A percentile compares a stretch with the other conserved stretches of the same genome.
These are phyloP conservation scores for Tetheella fluctuosa DNA, from an alignment of 2,888 invertebrate species.

Conservation along the genomic window DNA sequence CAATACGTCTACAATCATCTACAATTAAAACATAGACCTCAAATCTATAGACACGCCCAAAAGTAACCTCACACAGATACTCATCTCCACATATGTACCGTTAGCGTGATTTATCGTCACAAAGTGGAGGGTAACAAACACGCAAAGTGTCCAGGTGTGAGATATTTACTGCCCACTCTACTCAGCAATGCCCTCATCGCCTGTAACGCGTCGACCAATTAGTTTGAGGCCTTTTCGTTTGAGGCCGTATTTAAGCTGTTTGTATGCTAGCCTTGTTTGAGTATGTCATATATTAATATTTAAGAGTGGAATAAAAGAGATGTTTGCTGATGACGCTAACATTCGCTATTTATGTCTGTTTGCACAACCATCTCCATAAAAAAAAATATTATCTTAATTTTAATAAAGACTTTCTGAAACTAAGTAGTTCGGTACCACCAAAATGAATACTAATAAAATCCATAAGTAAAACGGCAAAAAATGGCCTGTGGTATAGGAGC, in stretches of 20 bases:
- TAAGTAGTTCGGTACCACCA: too few species aligned
- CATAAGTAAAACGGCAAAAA: too few species aligned
- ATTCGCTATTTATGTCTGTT: too few species aligned
- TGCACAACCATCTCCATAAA: too few species aligned
- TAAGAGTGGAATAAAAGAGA: too few species aligned
- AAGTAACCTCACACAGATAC: constrained; percentile 8
- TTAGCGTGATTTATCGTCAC: constrained; percentile 6
- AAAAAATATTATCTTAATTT: too few species aligned
- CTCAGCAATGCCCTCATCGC: constrained; percentile 4
- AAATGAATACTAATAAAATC: too few species aligned
- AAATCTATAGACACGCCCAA: constrained; percentile 21
- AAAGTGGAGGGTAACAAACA: constrained; percentile 13
- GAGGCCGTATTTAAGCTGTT: background rate
- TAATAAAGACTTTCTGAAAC: too few species aligned
- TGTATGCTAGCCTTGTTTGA: background rate
- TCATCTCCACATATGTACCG: background rate
- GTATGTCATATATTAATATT: background rate
- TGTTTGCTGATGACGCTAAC: too few species aligned
- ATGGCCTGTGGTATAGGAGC: too few species aligned
- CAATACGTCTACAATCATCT: too few species aligned
- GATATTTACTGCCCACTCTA: constrained; percentile 31
- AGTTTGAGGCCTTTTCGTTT: constrained; percentile 8
- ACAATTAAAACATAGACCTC: constrained; percentile 11
- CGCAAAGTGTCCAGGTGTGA: constrained; percentile 41
- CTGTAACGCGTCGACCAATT: constrained; percentile 1